A percentile compares a stretch with the other conserved stretches of the same genome.
Conservation (phyloP, 2,113 vertebrate genomes). For the Girardinichthys multiradiatus region DNA sequence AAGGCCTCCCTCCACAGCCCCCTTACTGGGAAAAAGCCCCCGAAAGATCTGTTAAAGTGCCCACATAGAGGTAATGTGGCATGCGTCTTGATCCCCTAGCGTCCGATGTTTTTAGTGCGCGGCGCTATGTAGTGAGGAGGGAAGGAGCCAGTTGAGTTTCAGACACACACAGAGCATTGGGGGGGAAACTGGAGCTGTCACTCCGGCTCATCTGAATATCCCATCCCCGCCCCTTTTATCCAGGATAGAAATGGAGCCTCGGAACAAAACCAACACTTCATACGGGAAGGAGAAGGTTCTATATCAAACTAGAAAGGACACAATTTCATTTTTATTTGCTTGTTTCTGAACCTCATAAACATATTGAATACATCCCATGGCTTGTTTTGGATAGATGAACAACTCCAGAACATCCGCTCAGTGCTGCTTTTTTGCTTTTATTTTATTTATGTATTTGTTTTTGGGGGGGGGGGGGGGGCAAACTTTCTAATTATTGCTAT, state of each 20-base stretch:
- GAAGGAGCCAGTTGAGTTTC: constrained; percentile 91
- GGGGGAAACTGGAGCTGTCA: constrained; percentile 92
- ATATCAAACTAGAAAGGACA: background rate
- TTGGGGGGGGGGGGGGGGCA: background rate
- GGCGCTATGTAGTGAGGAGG: constrained; percentile 84
- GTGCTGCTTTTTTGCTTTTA: background rate
- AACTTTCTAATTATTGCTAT: background rate
- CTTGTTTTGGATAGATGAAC: background rate
- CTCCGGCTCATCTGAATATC: constrained; percentile 91
- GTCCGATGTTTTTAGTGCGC: constrained; percentile 85
- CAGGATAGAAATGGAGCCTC: constrained; percentile 69
- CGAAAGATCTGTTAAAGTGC: constrained; percentile 82
- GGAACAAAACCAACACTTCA: constrained; percentile 69
- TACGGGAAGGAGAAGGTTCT: constrained; percentile 45
- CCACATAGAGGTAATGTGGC: constrained; percentile 82
- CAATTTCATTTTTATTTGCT: background rate
- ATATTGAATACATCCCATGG: background rate
- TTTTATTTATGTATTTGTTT: background rate
- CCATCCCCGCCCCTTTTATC: constrained; percentile 85
- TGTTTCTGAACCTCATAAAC: background rate
- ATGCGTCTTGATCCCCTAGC: constrained; percentile 88
- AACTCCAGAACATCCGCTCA: background rate
- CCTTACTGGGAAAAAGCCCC: constrained; percentile 71
- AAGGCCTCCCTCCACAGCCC: constrained; percentile 75
- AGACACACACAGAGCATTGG: constrained; percentile 85